Evolutionary conservation across 2,888 invertebrate species (phyloP).

Genomic region (Capitulum mitella): DNA sequence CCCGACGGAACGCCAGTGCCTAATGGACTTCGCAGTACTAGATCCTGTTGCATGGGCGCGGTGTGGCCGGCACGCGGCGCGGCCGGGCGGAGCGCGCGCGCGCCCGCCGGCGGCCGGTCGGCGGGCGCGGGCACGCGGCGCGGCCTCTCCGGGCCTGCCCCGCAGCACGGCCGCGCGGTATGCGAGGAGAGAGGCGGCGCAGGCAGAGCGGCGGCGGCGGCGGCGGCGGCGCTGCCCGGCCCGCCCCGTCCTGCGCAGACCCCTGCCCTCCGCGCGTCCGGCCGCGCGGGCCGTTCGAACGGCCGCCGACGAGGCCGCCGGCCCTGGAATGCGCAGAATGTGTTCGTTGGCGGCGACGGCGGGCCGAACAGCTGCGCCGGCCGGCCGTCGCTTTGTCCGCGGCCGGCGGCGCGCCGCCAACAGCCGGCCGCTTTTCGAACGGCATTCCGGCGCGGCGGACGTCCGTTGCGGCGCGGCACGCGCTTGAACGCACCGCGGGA

Average conservation of each 20-base stretch:
- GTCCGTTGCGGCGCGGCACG: constrained; percentile 14
- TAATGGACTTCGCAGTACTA: background rate
- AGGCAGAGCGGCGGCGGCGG: too few species aligned
- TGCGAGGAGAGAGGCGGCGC: background rate
- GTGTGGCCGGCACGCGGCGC: background rate
- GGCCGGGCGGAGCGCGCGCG: background rate
- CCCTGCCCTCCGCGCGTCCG: background rate
- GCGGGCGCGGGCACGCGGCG: background rate
- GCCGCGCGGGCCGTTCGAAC: constrained; percentile 5
- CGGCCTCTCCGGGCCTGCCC: background rate
- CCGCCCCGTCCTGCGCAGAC: background rate
- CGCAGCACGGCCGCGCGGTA: background rate
- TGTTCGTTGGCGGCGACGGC: constrained; percentile 5
- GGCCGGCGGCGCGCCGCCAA: background rate
- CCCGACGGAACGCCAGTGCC: background rate
- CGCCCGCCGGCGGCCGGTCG: background rate
- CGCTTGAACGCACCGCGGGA: constrained; percentile 1
- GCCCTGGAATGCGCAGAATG: background rate
- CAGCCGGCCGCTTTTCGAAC: background rate
- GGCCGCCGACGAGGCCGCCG: background rate
- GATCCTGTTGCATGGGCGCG: constrained; percentile 7
- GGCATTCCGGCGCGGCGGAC: background rate
- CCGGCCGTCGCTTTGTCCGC: constrained; percentile 7
- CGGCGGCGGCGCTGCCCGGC: too few species aligned
- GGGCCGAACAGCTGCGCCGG: constrained; percentile 10